Base-by-base conservation (phyloP, 1,140 invertebrate species). In the Anastrepha ludens region DNA sequence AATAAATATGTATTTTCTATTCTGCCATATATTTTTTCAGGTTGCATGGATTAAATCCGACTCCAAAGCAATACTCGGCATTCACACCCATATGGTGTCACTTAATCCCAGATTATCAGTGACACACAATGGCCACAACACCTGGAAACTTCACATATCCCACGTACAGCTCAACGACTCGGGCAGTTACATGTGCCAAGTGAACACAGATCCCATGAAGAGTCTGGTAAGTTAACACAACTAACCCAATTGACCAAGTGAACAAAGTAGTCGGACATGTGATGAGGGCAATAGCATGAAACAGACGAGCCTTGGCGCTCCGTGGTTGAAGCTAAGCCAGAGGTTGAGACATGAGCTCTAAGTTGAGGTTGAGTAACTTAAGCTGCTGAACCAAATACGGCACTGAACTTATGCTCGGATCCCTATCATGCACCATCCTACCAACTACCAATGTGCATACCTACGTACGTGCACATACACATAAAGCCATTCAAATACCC, bases 41-140 rank as follows among this genome's bases (percentile, higher is more conserved):
- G 97, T 98, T 89, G 97, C 97, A 74, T 98, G 97, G 97, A 97
- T 98, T 91, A 98, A 98, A 93, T 97, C 97, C 7, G 97, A 98
- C 93, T 96, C 97, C 7, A 97, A 98, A 93, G 97, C 97, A 86
- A 97, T 98, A 90, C 94, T 98, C 89, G 97, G 97, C 4, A 97
- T 98, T 90, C 97, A 98, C 92, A 97, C 96, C 81, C 97, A 97
- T 91, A 97, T 98, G 95, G 97, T 98, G 88, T 96, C 97, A 17
- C 95, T 98, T 92, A 98, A 98, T 94, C 95, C 96, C 55, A 95
- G 97, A 85, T 95, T 98, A 88, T 96, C 96, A 44, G 97, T 98
- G 88, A 97, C 97, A 70, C 97, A 98, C 94, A 98, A 98, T 94
- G 97, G 97, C 74, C 97, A 98, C 94, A 97, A 98, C 92, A 97